Base-by-base conservation (phyloP, 2,888 invertebrate genomes). In the Noctua janthe region DNA sequence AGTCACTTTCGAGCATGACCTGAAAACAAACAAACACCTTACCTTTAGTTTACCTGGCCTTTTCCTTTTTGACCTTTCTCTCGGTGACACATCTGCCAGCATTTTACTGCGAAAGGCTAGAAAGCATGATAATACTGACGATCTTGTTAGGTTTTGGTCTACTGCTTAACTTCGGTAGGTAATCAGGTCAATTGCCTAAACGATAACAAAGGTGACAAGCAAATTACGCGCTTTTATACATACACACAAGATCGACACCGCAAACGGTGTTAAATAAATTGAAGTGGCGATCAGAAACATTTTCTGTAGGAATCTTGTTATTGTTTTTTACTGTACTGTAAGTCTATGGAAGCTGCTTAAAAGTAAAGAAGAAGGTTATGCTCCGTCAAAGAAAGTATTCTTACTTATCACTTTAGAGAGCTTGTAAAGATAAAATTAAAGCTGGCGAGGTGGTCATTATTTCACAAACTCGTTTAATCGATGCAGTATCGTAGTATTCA, bases 401-500 rank as follows among this genome's bases (percentile, higher is more conserved):
- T 62, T 29, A 15, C n/a, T 0, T 23, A 23, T 10, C 17, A 17
- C 29, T 67, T 78, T 39, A 47, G 20, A 54, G 23, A 59, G 35
- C 1, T 64, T 66, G 23, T 39, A 70, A 29, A 54, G n/a, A 71
- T 51, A 54, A 54, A 47, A 1, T 43, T 29, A 35, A 62, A 35
- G n/a, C 29, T 67, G 23, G 62, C 4, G 0, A 10, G 10, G 10
- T 47, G 47, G 47, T 39, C 51, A 71, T 74, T 62, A 23, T 47
- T 59, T 17, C 71, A 66, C 43, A 59, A 81, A 82, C 71, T 81
- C n/a, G 79, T 80, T 81, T 79, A 77, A 86, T 87, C 83, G 82
- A 82, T 83, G 70, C 80, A 76, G 78, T 88, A 77, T 80, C 83
- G 39, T 78, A 62, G 82, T 76, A 79, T 78, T 80, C 29, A 69